Percentiles rank a stretch among this genome's conserved stretches.
These are phyloP conservation scores for Ptilonorhynchus violaceus DNA, from an alignment of 2,113 vertebrate species.

Conservation along the genomic window DNA sequence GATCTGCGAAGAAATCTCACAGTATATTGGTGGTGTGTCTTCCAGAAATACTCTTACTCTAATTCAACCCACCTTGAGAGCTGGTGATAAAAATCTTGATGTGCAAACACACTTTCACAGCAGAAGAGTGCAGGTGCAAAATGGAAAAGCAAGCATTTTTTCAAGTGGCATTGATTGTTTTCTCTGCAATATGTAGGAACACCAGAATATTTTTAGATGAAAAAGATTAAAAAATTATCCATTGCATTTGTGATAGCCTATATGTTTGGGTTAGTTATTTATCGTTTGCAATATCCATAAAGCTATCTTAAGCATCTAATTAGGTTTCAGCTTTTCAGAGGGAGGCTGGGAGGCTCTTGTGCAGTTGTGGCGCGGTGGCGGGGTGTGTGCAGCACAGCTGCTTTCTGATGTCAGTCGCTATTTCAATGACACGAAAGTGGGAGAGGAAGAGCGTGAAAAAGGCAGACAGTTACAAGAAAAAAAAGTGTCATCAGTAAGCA, in stretches of 20 bases:
- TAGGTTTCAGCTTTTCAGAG: slow-evolving; percentile 36
- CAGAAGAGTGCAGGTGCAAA: slow-evolving; percentile 43
- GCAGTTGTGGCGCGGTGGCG: slow-evolving; percentile 39
- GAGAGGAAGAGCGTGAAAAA: slow-evolving; percentile 62
- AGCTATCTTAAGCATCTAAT: slow-evolving; percentile 58
- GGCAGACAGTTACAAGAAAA: slow-evolving; percentile 38
- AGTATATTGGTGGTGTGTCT: neutral
- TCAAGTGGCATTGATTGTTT: slow-evolving; percentile 27
- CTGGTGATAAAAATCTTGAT: slow-evolving; percentile 4
- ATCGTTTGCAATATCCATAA: slow-evolving; percentile 30
- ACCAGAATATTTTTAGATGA: slow-evolving; percentile 45
- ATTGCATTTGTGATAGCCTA: slow-evolving; percentile 11
- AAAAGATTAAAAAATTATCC: slow-evolving; percentile 60
- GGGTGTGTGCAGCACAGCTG: slow-evolving; percentile 51
- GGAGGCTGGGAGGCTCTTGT: slow-evolving; percentile 28
- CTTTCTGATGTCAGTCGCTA: slow-evolving; percentile 65
- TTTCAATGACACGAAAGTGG: slow-evolving; percentile 51
- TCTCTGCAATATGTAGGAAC: slow-evolving; percentile 4
- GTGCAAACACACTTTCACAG: neutral
- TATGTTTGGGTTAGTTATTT: slow-evolving; percentile 50
- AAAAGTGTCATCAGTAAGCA: slow-evolving; percentile 67
- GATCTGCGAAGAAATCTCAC: neutral
- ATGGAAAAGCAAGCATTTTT: slow-evolving; percentile 31
- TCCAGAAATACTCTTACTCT: neutral
- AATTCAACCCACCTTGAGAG: neutral